Percentiles rank a stretch among this genome's conserved stretches.
Evolutionary conservation across 2,797 vertebrate species (phyloP).

Genomic region (Hapalemur alaotrensis): DNA sequence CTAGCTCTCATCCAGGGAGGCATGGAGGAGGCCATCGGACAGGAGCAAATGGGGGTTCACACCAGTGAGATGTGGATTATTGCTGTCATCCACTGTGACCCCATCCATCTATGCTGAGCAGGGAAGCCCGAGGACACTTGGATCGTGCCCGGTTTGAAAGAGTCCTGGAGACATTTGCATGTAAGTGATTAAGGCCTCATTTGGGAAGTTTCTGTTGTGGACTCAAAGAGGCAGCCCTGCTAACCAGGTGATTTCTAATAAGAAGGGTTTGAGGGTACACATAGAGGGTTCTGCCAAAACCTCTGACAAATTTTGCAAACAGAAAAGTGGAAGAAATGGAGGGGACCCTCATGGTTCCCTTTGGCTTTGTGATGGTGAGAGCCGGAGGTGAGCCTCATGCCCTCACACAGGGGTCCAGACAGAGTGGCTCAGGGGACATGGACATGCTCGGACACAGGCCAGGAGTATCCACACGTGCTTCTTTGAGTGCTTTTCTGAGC

Average conservation of each 20-base stretch:
- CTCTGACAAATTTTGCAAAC: neutral
- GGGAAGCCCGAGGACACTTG: neutral
- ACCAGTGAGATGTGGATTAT: too few relatives aligned
- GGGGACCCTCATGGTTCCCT: rapidly evolving
- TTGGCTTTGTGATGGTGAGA: neutral
- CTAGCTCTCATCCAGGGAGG: neutral
- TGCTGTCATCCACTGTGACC: neutral
- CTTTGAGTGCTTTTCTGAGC: neutral
- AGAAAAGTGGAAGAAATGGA: neutral
- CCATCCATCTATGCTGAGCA: neutral
- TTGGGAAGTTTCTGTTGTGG: neutral
- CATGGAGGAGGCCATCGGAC: neutral
- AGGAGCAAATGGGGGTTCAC: neutral
- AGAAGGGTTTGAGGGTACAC: neutral
- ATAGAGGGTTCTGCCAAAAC: neutral
- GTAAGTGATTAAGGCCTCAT: neutral
- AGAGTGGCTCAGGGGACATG: neutral
- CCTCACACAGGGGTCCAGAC: neutral
- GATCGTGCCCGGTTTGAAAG: neutral
- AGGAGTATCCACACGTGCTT: too few relatives aligned
- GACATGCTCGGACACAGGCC: neutral
- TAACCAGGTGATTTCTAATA: neutral
- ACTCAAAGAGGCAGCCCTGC: neutral
- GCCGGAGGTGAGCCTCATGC: neutral
- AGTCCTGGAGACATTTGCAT: neutral